phyloP scores from a whole-genome alignment of 2,797 vertebrate genomes.

The Brachymystax lenok region DNA sequence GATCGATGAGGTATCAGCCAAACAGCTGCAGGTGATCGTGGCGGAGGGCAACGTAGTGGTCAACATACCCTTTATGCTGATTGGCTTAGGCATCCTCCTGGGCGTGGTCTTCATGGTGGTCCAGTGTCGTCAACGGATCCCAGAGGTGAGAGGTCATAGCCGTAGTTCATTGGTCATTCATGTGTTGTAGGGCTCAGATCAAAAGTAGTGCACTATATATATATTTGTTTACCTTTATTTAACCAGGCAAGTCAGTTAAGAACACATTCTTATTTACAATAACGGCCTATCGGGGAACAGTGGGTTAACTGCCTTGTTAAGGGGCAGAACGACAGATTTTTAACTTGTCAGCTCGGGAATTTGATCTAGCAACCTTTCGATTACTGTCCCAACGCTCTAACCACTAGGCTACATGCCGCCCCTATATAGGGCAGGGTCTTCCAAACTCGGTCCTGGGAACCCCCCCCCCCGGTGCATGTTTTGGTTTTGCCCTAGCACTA shows the following conservation, averaged over 20 bases:
- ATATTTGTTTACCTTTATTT: not conserved
- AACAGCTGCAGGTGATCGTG: slow-evolving; percentile 71
- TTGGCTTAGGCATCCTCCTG: slow-evolving; percentile 83
- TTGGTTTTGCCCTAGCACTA: too few relatives aligned
- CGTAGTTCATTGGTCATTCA: not conserved
- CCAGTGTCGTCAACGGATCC: slow-evolving; percentile 76
- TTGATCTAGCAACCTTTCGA: too few relatives aligned
- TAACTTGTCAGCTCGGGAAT: too few relatives aligned
- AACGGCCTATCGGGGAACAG: too few relatives aligned
- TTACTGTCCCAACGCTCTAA: too few relatives aligned
- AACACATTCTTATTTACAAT: too few relatives aligned
- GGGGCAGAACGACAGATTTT: too few relatives aligned
- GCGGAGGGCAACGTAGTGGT: slow-evolving; percentile 73
- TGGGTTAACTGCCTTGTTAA: too few relatives aligned
- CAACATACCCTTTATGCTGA: slow-evolving; percentile 89
- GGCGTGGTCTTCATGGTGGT: slow-evolving; percentile 83
- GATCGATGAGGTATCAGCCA: slow-evolving; percentile 82
- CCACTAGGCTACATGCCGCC: too few relatives aligned
- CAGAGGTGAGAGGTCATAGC: slow-evolving; percentile 76
- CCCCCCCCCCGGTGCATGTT: too few relatives aligned
- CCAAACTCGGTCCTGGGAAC: too few relatives aligned
- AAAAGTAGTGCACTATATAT: not conserved
- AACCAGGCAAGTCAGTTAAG: too few relatives aligned
- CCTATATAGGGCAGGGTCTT: not conserved
- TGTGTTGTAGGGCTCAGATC: not conserved